Base-by-base conservation (phyloP, 2,888 invertebrate genomes). In the Hypercompe scribonia region DNA sequence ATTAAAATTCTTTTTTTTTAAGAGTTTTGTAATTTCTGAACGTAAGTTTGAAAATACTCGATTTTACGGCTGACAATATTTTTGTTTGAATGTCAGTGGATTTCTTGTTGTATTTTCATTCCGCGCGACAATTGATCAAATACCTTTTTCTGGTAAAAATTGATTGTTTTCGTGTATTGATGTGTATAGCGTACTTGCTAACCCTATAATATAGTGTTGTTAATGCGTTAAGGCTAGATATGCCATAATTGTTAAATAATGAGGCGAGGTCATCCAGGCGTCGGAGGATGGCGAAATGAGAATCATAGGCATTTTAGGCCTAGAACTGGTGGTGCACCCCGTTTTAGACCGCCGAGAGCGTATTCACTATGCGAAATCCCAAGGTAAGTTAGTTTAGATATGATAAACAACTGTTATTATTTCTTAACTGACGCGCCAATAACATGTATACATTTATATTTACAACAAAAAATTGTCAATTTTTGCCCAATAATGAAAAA, bases 201-300 rank as follows among this genome's bases (percentile, higher is more conserved):
- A 72, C 75, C 65, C 76, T 72, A 72, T 76, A 75, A 68, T 75
- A 58, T 66, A 34, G 18, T 64, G 46, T 15, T 69, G 50, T 70
- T 0, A 10, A 34, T 76, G 58, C 74, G 39, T 72, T 74, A 69
- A 68, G 70, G 39, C 39, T 54, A 83, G 90, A 81, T 87, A 92
- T 94, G 93, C 84, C 87, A 76, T 91, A 90, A 89, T 82, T 80
- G 80, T 88, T 80, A 78, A 87, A 93, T 85, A 84, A 95, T 95
- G 95, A 91, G 95, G 84, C 94, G 95, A 94, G 95, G 95, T 94
- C 95, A 94, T 86, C 84, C 90, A 82, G 90, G 91, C 83, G 88
- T 90, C 81, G 91, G 93, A 80, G 93, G 93, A 86, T 95, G 95
- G 95, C 91, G 94, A 87, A 91, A 86, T 88, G 95, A 95, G 84